Conservation (phyloP, 1,140 invertebrate genomes). For the Pachyrhynchus sulphureomaculatus region DNA sequence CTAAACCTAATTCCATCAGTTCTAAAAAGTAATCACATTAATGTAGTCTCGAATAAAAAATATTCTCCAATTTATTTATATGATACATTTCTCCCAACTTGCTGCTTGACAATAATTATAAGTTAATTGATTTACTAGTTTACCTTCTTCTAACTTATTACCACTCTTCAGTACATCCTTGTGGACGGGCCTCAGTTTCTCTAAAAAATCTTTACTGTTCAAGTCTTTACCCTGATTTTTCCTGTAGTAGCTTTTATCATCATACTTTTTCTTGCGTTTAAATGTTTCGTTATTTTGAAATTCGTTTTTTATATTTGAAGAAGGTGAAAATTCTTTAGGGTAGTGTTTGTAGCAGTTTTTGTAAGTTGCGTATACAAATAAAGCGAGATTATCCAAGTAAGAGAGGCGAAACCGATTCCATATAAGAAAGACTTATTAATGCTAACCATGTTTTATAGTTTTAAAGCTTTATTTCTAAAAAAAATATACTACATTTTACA, state of each 20-base stretch:
- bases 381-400: conserved; percentile 66
- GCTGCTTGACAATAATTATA: background rate
- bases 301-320: conserved; percentile 50
- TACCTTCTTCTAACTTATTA: conserved; percentile 8
- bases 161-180: background rate
- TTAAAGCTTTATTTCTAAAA: background rate
- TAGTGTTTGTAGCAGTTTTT: conserved; percentile 4
- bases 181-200: conserved; percentile 1
- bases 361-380: conserved; percentile 57
- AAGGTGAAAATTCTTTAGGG: background rate
- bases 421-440: conserved; percentile 59
- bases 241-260: conserved; percentile 4
- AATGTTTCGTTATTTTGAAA: conserved; percentile 3
- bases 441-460: conserved; percentile 40
- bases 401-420: conserved; percentile 64
- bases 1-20: conserved; percentile 67
- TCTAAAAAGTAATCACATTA: too few species aligned
- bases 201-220: background rate
- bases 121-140: conserved; percentile 14
- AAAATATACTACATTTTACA: background rate
- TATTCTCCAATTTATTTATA: too few species aligned
- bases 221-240: conserved; percentile 1
- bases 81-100: background rate
- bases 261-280: background rate
- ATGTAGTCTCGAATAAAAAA: too few species aligned